Conservation (phyloP, 2,113 vertebrate genomes). For the Malaclemys terrapin region DNA sequence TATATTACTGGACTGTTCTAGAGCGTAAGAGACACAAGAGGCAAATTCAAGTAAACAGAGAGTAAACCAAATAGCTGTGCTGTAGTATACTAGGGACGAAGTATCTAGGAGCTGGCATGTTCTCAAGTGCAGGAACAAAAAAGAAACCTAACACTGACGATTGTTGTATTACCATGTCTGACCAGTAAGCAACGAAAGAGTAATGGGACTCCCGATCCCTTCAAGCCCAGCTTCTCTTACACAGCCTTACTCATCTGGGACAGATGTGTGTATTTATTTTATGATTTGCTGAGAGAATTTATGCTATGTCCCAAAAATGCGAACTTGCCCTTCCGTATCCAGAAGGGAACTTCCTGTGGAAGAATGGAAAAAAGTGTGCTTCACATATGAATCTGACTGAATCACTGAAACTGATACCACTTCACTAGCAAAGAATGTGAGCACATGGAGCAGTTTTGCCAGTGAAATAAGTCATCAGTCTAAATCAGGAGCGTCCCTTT, state of each 20-base stretch:
- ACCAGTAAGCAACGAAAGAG: not conserved
- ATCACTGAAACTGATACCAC: not conserved
- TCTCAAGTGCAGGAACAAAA: not conserved
- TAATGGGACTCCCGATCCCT: not conserved
- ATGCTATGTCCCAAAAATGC: not conserved
- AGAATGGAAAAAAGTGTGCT: not conserved
- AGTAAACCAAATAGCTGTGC: not conserved
- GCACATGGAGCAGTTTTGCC: not conserved
- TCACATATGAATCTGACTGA: not conserved
- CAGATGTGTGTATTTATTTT: not conserved
- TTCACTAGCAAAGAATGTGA: rapidly evolving
- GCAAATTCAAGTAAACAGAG: not conserved
- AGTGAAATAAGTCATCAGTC: not conserved
- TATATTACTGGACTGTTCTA: rapidly evolving
- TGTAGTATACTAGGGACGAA: not conserved
- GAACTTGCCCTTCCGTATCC: not conserved
- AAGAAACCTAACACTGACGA: not conserved
- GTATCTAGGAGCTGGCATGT: not conserved
- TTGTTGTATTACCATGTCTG: not conserved
- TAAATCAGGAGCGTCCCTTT: not conserved
- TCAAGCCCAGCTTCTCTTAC: not conserved
- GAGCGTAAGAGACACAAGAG: rapidly evolving
- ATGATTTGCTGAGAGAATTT: constrained; percentile 7
- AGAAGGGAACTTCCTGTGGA: not conserved
- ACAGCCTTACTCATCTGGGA: not conserved